Conservation (phyloP, 2,113 vertebrate species). For the Pitta sordida region DNA sequence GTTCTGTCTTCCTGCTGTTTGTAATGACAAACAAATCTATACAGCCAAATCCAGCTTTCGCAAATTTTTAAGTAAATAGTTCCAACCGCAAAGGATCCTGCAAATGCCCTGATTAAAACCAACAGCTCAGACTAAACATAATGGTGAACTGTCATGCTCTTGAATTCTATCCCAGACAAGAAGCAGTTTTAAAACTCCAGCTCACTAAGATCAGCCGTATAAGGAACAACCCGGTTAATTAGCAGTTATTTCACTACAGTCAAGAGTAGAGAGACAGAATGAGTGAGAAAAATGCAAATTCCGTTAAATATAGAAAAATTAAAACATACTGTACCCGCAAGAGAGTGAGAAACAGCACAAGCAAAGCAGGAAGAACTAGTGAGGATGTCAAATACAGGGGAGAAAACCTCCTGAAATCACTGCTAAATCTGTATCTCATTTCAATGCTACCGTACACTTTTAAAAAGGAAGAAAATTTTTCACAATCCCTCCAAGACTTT, state of each 20-base stretch:
- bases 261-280: neutral
- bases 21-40: neutral
- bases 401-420: neutral
- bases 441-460: neutral
- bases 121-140: neutral
- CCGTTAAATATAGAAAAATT: neutral
- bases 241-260: neutral
- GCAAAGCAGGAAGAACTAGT: neutral
- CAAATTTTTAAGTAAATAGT: neutral
- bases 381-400: neutral
- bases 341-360: neutral
- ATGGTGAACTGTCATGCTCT: neutral
- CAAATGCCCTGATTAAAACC: neutral
- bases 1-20: neutral
- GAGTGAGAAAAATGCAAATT: neutral
- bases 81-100: neutral
- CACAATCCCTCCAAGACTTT: neutral
- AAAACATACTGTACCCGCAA: neutral
- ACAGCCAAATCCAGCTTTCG: neutral
- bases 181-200: neutral
- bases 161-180: neutral
- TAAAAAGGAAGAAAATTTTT: neutral
- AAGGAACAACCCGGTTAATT: neutral
- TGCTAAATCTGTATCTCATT: neutral
- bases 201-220: neutral